Evolutionary conservation across 2,113 vertebrate species (phyloP).

Genomic region (Maccullochella peelii): DNA sequence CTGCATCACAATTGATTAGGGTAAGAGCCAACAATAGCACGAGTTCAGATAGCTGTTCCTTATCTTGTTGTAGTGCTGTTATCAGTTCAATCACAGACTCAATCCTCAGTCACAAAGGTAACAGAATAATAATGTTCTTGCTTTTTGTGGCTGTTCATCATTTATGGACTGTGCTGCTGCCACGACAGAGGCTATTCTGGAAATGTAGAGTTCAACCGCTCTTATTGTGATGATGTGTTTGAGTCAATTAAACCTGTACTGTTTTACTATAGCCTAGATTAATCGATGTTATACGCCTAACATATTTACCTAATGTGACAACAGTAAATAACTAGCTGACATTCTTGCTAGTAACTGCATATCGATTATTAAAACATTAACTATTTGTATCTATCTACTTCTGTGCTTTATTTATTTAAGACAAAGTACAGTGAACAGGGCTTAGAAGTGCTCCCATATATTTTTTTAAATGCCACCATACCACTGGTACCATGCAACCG

Average conservation of each 20-base stretch:
- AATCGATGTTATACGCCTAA: not conserved
- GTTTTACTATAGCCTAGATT: not conserved
- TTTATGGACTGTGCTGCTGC: not conserved
- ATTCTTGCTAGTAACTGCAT: not conserved
- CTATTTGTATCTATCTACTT: not conserved
- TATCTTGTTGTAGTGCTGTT: constrained; percentile 48
- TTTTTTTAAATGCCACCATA: not conserved
- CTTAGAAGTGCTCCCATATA: too few relatives aligned
- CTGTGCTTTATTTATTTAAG: too few relatives aligned
- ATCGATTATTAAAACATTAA: not conserved
- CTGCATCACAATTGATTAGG: constrained; percentile 43
- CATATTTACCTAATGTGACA: not conserved
- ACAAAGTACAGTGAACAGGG: not conserved
- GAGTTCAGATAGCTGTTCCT: constrained; percentile 33
- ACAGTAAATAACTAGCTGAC: not conserved
- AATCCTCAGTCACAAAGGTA: constrained; percentile 30
- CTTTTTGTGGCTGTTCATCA: constrained; percentile 21
- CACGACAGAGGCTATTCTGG: not conserved
- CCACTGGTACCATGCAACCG: not conserved
- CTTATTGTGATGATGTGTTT: not conserved
- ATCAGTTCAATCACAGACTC: constrained; percentile 33
- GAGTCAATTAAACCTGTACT: not conserved
- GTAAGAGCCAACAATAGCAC: constrained; percentile 25
- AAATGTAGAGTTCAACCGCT: constrained; percentile 1
- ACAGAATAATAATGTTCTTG: constrained; percentile 18